Base-by-base conservation (phyloP, 1,140 invertebrate species). In the Drosophila erecta region DNA sequence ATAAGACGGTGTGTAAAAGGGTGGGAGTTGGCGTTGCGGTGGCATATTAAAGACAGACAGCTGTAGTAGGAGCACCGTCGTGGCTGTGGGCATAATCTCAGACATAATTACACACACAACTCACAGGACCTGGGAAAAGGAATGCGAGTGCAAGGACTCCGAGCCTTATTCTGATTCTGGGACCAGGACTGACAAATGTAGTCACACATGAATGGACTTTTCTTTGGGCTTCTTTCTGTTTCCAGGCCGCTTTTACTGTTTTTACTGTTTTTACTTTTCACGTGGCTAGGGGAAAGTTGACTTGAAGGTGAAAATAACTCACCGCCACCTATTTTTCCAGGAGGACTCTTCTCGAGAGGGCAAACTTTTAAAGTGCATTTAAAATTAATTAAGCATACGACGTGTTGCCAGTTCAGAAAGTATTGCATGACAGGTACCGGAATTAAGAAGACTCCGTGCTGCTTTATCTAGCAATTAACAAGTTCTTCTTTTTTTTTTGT, bases 361-460 rank as follows among this genome's bases (percentile, higher is more conserved):
- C 54, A 66, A 81, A 85, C 81, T 90, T 81, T 79, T 85, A 89
- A 85, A 90, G 81, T 81, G 78, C 78, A 90, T 90, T 90, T 90
- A 90, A 90, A 90, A 81, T 90, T 90, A 90, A 90, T 90, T 90
- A 90, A 76, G 85, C 79, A 83, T 76, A 69, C 78, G 65, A 70
- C 74, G 78, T 60, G 83, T 81, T 80, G 67, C 56, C 58, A 53
- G 59, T 43, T 40, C 33, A 33, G 24, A 57, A 66, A 49, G 66
- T 46, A 56, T 71, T 27, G 62, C 44, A 67, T 66, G 62, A 69
- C 62, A 38, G 53, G 70, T 40, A 40, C n/a, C 41, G 64, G 37
- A 78, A 62, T 67, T 67, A 76, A 70, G 70, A 56, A 24, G 58
- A 44, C 49, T 27, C 12, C 20, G 4, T 33, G 12, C 43, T 35